Evolutionary conservation across 1,140 invertebrate species (phyloP), one percentile per base, ranked within the genome.

Genomic region (Saccostrea glomerata): DNA sequence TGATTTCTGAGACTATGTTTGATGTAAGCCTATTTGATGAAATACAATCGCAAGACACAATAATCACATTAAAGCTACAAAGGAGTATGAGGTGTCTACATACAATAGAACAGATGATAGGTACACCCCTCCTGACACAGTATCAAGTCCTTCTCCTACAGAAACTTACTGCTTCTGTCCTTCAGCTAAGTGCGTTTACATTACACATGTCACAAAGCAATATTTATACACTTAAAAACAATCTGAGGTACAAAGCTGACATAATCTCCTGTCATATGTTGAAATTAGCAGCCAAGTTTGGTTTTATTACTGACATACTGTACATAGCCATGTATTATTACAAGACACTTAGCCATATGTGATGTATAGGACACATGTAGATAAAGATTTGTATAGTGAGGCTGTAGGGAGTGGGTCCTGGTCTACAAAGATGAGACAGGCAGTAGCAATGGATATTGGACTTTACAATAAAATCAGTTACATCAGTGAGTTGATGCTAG

Each of bases 261-360:
- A 66, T 20, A 23, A 66, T 66, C 7, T 66, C 20, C 60, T 66
- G 60, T 23, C 15, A 17, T 1, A 66, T 66, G 60, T 20, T 66
- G 13, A 66, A 66, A n/a, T 66, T 66, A 66, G 60, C 60, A 66
- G 60, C 60, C 60, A 20, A 66, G 60, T 66, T 66, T 66, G 60
- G 60, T 7, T 66, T 6, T 20, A 23, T 66, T 66, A n/a, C 60
- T 66, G 60, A 66, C 23, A 66, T 23, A 17, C 60, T 20, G 60
- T 20, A 20, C 60, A 66, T 66, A n/a, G 60, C 17, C 60, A 66
- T 66, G 13, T 66, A 66, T 66, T 66, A 66, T 66, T 66, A 66
- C 12, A 63, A 63, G 13, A 63, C 60, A 23, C 17, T 66, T 66
- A 66, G 60, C 60, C 60, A 63, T 63, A 63, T 63, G 15, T 63